Conservation (phyloP, 2,113 vertebrate species). For the Sterna hirundo region DNA sequence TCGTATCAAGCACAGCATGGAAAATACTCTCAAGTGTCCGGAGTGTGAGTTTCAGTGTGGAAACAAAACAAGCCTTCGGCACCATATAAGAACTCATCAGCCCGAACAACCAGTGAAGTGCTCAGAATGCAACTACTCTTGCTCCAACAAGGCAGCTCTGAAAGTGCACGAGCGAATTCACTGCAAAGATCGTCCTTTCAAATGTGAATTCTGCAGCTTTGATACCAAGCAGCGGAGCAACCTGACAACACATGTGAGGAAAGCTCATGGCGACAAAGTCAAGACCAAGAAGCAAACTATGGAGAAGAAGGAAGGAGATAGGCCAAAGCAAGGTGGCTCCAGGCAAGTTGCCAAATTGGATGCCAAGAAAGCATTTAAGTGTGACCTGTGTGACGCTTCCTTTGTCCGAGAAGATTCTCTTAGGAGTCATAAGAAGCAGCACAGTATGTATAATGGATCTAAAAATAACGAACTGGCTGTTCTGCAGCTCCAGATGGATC, state of each 20-base stretch:
- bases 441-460: slow-evolving; percentile 72
- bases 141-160: slow-evolving; percentile 90
- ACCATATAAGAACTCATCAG: slow-evolving; percentile 88
- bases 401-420: slow-evolving; percentile 96
- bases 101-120: slow-evolving; percentile 88
- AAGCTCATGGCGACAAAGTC: slow-evolving; percentile 81
- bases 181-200: slow-evolving; percentile 91
- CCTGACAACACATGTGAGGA: slow-evolving; percentile 89
- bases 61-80: slow-evolving; percentile 87
- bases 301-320: slow-evolving; percentile 68
- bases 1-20: slow-evolving; percentile 89
- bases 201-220: slow-evolving; percentile 87
- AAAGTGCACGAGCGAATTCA: slow-evolving; percentile 91
- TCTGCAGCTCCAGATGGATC: slow-evolving; percentile 73
- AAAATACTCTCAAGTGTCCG: slow-evolving; percentile 83
- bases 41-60: slow-evolving; percentile 92
- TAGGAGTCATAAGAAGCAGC: slow-evolving; percentile 93
- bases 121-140: slow-evolving; percentile 89
- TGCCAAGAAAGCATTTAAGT: slow-evolving; percentile 88
- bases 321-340: slow-evolving; percentile 72
- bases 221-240: slow-evolving; percentile 96
- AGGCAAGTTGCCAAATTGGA: slow-evolving; percentile 89
- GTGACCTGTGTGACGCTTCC: slow-evolving; percentile 85
- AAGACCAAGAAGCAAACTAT: slow-evolving; percentile 51
- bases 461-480: slow-evolving; percentile 65